Base-by-base conservation (phyloP, 2,113 vertebrate species). In the Panthera uncia region DNA sequence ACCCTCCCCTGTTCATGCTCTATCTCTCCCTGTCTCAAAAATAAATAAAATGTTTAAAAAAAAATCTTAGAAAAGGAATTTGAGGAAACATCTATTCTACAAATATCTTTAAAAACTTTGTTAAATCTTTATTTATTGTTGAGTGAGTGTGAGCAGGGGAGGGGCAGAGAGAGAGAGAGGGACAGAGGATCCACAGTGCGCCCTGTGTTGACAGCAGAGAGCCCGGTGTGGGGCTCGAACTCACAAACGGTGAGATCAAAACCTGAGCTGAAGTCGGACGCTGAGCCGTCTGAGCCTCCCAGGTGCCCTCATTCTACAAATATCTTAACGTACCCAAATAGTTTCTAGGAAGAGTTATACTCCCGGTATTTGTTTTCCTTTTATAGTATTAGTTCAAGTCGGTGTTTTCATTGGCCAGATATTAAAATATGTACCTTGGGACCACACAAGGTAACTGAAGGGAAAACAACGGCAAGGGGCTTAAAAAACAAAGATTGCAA, bases 401-500 rank as follows among this genome's bases (percentile, higher is more conserved):
- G 85, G 80, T 45, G 61, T 82, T 95, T 86, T 78, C 55, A 23
- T 36, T 96, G 61, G 16, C 13, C 41, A 80, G 7, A n/a, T 94
- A 89, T 48, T 85, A 91, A 96, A 95, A 91, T 94, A 38, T 76
- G 18, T 74, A 27, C 2, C 11, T 10, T 94, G 25, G 25, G 38
- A 92, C 33, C 4, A 36, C 31, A 78, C 19, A 68, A 33, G 4
- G 27, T 66, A 85, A 92, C 52, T 80, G 16, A 84, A 96, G 50
- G 29, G 21, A 95, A 96, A 89, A 41, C 19, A 83, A 82, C 31
- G 92, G 38, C 27, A 18, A 83, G 33, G 33, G 16, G 3, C 69
- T 95, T 83, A n/a, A 92, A 57, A 93, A 73, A 50, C 57, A 95
- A 89, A 83, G 23, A 69, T 55, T 61, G 12, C 3, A 92, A 89